These are phyloP conservation scores for Tetropium fuscum DNA, from an alignment of 2,888 invertebrate species.

Conservation along the genomic window DNA sequence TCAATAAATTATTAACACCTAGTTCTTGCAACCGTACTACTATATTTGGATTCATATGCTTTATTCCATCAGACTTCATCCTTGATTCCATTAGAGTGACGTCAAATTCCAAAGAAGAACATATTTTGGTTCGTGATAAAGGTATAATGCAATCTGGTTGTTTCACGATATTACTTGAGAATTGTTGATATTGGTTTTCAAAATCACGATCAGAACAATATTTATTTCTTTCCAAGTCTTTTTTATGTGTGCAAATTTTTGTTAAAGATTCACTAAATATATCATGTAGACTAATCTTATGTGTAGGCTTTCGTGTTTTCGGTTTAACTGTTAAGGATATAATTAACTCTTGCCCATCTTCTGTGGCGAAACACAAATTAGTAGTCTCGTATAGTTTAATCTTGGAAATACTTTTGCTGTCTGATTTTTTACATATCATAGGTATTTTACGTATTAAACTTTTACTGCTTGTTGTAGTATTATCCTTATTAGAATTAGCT, in stretches of 20 bases:
- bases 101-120: conserved; percentile 52
- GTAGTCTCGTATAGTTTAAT: conserved; percentile 43
- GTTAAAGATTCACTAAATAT: conserved; percentile 43
- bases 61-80: conserved; percentile 43
- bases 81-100: conserved; percentile 45
- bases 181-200: no score
- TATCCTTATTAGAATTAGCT: no score
- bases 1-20: conserved; percentile 52
- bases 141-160: conserved; percentile 44
- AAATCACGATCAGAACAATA: no score
- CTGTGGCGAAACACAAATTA: conserved; percentile 43
- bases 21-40: conserved; percentile 47
- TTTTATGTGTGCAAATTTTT: no score
- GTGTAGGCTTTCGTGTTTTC: conserved; percentile 6
- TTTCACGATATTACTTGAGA: no score
- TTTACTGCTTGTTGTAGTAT: no score
- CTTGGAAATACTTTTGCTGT: conserved; percentile 23
- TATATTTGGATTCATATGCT: conserved; percentile 46
- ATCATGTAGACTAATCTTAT: conserved; percentile 36
- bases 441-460: no score
- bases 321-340: conserved; percentile 45
- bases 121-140: conserved; percentile 47
- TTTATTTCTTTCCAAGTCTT: no score
- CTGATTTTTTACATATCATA: background rate
- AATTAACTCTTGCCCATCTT: conserved; percentile 45